Evolutionary conservation across 2,113 vertebrate genomes (phyloP), one percentile per base, ranked within the genome.

Genomic region (Sturnira hondurensis): DNA sequence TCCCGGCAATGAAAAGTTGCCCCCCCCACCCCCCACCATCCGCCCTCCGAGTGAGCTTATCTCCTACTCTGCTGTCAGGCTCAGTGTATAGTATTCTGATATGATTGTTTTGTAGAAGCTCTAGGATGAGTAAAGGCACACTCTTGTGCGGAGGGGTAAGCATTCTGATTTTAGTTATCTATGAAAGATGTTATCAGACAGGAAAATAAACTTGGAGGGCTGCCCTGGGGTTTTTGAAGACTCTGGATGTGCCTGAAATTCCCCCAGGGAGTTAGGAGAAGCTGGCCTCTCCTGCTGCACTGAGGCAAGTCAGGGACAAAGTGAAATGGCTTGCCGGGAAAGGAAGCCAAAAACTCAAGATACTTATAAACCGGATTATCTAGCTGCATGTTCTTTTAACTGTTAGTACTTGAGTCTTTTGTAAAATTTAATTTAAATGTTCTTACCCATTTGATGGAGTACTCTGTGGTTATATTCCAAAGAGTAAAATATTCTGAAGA

Each of bases 391-490:
- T 52, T 54, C 52, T 50, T 71, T 86, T 92, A 84, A 68, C 71
- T 95, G 63, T 90, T 70, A 93, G 58, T 54, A 91, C n/a, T 92
- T 93, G n/a, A 93, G 58, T 38, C 38, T 86, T 82, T 26, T 43
- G 45, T 88, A 84, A 87, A 76, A 38, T 86, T 91, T 86, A 80
- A 17, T 96, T 80, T 36, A 93, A 93, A 78, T 93, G 50, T 74
- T 87, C 52, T 70, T 31, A 70, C n/a, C 50, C 17, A 73, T 84
- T 81, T n/a, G 7, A 41, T 36, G 7, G 43, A 84, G 41, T 91
- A 71, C 38, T 43, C 24, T 33, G 15, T 74, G 63, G 45, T 78
- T 86, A 70, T 70, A 88, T 86, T 54, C 20, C 36, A 90, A 93
- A 90, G 1, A 65, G 31, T 45, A 19, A 13, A 90, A 56, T 83